Percentiles rank a stretch among this genome's conserved stretches.
Evolutionary conservation across 2,113 vertebrate genomes (phyloP).

Genomic region (Stegostoma tigrinum): DNA sequence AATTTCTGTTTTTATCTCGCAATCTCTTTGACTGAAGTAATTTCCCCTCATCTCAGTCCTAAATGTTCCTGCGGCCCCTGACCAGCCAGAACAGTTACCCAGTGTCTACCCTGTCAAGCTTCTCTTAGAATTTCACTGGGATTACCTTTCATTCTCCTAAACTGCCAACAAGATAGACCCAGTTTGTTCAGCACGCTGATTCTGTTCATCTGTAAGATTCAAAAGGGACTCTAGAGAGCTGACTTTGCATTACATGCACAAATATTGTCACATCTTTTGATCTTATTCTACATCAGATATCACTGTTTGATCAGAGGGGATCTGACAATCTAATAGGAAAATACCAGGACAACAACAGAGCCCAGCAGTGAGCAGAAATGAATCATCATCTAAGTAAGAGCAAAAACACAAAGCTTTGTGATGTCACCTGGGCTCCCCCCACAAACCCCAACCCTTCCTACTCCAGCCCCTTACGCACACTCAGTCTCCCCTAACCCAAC

Average conservation of each 20-base stretch:
- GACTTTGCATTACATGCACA: background rate
- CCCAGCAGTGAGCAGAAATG: background rate
- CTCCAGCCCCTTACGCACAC: too few species aligned
- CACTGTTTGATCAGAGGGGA: background rate
- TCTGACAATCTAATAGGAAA: background rate
- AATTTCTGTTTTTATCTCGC: too few species aligned
- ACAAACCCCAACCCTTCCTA: too few species aligned
- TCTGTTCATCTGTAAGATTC: background rate
- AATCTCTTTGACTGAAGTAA: background rate
- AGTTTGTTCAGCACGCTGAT: too few species aligned
- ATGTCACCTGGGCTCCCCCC: background rate
- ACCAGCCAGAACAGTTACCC: background rate
- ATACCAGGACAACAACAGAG: background rate
- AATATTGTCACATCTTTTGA: background rate
- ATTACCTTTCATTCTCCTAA: background rate
- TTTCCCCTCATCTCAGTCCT: background rate
- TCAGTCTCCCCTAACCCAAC: background rate
- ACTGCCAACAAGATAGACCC: background rate
- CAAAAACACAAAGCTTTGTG: background rate
- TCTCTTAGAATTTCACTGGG: too few species aligned
- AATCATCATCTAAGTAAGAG: background rate
- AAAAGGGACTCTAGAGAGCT: background rate
- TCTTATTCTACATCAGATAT: background rate
- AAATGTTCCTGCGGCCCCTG: too few species aligned
- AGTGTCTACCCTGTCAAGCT: background rate